Evolutionary conservation across 2,113 vertebrate genomes (phyloP).

Genomic region (Paramormyrops kingsleyae): DNA sequence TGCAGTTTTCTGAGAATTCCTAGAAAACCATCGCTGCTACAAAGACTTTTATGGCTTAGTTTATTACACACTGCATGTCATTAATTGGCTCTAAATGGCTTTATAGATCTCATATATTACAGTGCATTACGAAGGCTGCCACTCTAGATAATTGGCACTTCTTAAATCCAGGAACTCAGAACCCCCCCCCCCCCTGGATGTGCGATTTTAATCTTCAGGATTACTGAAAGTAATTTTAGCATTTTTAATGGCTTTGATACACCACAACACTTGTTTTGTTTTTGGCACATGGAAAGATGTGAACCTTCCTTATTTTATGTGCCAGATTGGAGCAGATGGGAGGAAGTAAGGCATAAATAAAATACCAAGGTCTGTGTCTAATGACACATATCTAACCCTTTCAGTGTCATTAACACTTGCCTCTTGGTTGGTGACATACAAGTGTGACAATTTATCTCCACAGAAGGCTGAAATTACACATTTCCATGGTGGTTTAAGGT

Average conservation of each 20-base stretch:
- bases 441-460: not conserved
- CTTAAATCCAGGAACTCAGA: not conserved
- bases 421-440: not conserved
- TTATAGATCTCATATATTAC: not conserved
- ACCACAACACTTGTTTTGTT: not conserved
- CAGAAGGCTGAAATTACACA: not conserved
- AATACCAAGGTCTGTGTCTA: not conserved
- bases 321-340: not conserved
- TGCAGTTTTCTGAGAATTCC: not conserved
- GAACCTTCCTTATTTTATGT: not conserved
- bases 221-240: not conserved
- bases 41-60: not conserved
- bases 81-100: not conserved
- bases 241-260: not conserved
- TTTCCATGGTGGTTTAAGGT: not conserved
- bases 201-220: not conserved
- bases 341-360: not conserved
- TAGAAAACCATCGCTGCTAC: not conserved
- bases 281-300: not conserved
- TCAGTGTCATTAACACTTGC: not conserved
- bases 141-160: not conserved
- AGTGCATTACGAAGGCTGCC: not conserved
- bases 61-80: not conserved
- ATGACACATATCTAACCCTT: not conserved
- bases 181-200: no score